Conservation (phyloP, 1,140 invertebrate species). For the Sycobia sp. region DNA sequence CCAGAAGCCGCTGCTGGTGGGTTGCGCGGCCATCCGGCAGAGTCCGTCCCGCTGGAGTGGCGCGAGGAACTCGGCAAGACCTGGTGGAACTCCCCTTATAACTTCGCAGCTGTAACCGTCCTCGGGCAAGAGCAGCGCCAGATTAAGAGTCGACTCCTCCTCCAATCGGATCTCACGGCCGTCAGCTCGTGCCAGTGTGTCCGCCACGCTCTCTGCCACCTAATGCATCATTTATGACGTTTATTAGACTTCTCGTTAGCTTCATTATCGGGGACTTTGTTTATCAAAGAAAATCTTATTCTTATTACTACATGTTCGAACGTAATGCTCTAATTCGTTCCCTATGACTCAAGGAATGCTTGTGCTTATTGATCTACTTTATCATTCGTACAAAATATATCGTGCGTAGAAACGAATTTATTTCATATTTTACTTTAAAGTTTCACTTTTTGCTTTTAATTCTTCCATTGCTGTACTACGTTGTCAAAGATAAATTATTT, state of each 20-base stretch:
- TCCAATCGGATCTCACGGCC: conserved; percentile 81
- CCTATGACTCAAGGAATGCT: too few species aligned
- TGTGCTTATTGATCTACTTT: too few species aligned
- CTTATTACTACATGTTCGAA: too few species aligned
- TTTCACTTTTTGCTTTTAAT: too few species aligned
- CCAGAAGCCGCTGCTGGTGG: conserved; percentile 89
- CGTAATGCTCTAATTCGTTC: too few species aligned
- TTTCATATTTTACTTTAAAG: too few species aligned
- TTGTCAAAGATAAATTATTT: too few species aligned
- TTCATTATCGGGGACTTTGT: too few species aligned
- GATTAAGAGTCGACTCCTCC: conserved; percentile 86
- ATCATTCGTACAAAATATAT: too few species aligned
- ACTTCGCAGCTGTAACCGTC: conserved; percentile 99
- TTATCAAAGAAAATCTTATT: too few species aligned
- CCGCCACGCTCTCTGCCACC: conserved; percentile 91
- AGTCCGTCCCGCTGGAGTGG: conserved; percentile 85
- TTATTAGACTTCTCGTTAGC: neutral
- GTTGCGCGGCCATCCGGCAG: conserved; percentile 87
- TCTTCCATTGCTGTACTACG: too few species aligned
- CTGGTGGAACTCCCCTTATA: conserved; percentile 88
- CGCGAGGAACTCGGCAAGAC: conserved; percentile 88
- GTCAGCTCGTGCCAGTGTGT: conserved; percentile 88
- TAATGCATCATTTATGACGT: conserved; percentile 41
- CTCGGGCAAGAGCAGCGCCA: conserved; percentile 92
- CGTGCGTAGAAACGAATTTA: too few species aligned